These are phyloP conservation scores for Danio choprae DNA, from an alignment of 2,797 vertebrate species.

Conservation along the genomic window DNA sequence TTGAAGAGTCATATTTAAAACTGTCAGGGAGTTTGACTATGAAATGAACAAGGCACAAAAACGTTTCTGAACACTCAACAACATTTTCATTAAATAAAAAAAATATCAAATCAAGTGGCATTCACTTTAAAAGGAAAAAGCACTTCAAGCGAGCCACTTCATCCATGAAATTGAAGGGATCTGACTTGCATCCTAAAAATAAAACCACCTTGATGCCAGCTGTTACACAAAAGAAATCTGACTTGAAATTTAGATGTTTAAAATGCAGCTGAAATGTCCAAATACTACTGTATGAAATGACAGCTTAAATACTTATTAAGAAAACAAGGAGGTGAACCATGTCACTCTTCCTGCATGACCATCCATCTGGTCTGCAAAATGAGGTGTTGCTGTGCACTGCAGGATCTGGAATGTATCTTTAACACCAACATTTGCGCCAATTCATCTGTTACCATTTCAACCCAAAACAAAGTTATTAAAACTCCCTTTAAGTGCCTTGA, in stretches of 20 bases:
- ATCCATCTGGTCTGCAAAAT: constrained; percentile 23
- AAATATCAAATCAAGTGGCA: constrained; percentile 7
- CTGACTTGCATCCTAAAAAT: neutral
- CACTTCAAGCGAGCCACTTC: neutral
- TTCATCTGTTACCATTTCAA: neutral
- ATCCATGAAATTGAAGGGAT: neutral
- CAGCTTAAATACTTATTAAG: neutral
- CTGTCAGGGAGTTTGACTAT: constrained; percentile 10
- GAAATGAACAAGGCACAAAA: neutral
- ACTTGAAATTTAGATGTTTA: neutral
- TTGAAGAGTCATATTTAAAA: neutral
- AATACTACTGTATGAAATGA: neutral
- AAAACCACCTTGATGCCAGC: neutral
- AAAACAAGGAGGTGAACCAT: constrained; percentile 9
- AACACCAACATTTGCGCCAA: neutral
- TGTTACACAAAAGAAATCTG: neutral
- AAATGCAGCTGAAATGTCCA: neutral
- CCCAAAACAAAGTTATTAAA: constrained; percentile 3
- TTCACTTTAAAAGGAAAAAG: neutral
- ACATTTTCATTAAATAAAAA: neutral
- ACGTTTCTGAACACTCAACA: neutral
- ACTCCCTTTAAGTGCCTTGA: too few relatives aligned
- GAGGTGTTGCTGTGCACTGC: constrained; percentile 9
- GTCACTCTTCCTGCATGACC: neutral
- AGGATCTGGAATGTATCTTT: neutral